phyloP scores from a whole-genome alignment of 2,113 vertebrate genomes.

The Bagarius yarrelli region DNA sequence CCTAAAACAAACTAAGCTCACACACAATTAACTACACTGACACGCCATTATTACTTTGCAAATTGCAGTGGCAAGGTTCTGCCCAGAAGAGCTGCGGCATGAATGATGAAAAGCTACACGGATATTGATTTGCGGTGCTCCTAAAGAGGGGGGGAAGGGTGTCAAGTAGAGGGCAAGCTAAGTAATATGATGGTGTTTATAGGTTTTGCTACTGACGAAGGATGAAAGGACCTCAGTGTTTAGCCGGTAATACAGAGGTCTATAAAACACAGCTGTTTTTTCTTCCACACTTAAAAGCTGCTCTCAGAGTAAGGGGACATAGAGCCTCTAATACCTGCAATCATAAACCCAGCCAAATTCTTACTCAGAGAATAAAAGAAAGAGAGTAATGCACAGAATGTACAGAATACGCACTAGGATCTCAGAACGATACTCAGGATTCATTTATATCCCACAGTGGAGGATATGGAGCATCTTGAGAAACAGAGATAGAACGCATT shows the following conservation, averaged over 20 bases:
- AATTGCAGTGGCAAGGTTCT: background rate
- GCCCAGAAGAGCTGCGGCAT: background rate
- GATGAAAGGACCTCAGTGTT: slow-evolving; percentile 48
- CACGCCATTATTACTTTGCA: background rate
- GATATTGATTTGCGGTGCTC: slow-evolving; percentile 13
- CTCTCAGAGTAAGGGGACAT: slow-evolving; percentile 18
- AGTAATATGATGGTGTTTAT: slow-evolving; percentile 18
- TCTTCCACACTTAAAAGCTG: slow-evolving; percentile 34
- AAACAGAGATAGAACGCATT: background rate
- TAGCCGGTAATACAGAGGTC: slow-evolving; percentile 44
- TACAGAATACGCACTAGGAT: too few relatives aligned
- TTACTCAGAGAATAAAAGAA: too few relatives aligned
- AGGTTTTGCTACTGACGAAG: slow-evolving; percentile 19
- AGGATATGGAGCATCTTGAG: background rate
- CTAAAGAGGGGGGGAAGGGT: background rate
- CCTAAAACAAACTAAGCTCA: background rate
- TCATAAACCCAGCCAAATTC: background rate
- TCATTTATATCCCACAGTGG: too few relatives aligned
- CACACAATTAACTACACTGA: background rate
- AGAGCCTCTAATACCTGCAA: background rate
- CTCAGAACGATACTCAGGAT: too few relatives aligned
- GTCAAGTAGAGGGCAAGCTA: background rate
- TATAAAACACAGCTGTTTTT: slow-evolving; percentile 55
- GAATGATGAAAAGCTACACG: background rate
- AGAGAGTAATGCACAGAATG: too few relatives aligned